Evolutionary conservation across 2,797 vertebrate genomes (phyloP).

Genomic region (Rousettus madagascariensis): DNA sequence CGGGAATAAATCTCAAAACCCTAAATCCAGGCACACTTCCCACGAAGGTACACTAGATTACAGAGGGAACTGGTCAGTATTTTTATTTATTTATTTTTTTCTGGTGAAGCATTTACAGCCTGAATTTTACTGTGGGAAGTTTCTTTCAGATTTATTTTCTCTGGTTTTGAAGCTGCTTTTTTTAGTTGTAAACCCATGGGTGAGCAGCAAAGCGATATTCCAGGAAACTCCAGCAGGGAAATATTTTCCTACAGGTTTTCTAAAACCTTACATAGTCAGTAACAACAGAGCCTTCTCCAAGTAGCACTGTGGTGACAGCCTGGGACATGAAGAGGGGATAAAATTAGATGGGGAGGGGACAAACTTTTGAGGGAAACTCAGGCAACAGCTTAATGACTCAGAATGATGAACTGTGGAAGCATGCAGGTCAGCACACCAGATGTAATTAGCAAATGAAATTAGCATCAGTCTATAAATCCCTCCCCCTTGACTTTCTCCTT

Average conservation of each 20-base stretch:
- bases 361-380: not conserved
- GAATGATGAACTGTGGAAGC: slow-evolving; percentile 26
- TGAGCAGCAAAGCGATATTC: slow-evolving; percentile 51
- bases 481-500: slow-evolving; percentile 36
- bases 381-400: slow-evolving; percentile 34
- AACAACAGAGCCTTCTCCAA: not conserved
- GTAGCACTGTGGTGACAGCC: not conserved
- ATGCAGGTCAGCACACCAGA: slow-evolving; percentile 69
- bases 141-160: slow-evolving; percentile 53
- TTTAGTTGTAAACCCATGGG: slow-evolving; percentile 37
- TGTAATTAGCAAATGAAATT: slow-evolving; percentile 72
- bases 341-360: slow-evolving; percentile 13
- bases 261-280: not conserved
- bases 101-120: slow-evolving; percentile 48
- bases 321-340: not conserved
- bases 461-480: slow-evolving; percentile 52
- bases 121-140: slow-evolving; percentile 49
- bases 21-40: not conserved
- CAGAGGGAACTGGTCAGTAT: not conserved
- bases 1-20: slow-evolving; percentile 48
- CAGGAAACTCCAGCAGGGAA: slow-evolving; percentile 33
- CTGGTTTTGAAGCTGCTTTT: slow-evolving; percentile 34
- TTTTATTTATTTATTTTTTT: not conserved
- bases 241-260: slow-evolving; percentile 42
- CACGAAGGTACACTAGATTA: not conserved